Evolutionary conservation across 1,140 invertebrate genomes (phyloP).

Genomic region (Cotesia typhae): DNA sequence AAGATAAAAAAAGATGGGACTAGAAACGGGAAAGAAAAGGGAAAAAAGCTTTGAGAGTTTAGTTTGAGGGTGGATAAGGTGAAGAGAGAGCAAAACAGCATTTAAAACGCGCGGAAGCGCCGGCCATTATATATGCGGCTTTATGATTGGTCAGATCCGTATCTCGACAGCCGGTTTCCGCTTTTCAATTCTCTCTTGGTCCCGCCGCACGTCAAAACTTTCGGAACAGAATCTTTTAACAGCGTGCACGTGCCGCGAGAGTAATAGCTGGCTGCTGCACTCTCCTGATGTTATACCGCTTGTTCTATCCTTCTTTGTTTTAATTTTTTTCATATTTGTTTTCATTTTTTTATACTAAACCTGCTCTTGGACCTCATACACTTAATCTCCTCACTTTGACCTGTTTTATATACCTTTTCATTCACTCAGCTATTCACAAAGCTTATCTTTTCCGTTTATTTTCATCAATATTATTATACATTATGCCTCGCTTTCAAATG

Average conservation of each 20-base stretch:
- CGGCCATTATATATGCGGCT: conserved; percentile 61
- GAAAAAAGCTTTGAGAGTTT: conserved; percentile 38
- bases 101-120: conserved; percentile 48
- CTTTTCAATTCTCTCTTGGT: conserved; percentile 51
- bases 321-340: not conserved
- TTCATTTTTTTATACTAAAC: conserved; percentile 34
- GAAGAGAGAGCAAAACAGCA: conserved; percentile 19
- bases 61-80: conserved; percentile 10
- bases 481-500: not conserved
- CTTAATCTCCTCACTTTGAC: conserved; percentile 35
- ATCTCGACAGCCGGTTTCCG: conserved; percentile 66
- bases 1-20: not conserved
- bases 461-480: conserved; percentile 22
- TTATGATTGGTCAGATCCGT: conserved; percentile 67
- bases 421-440: conserved; percentile 16
- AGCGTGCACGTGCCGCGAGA: conserved; percentile 61
- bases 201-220: conserved; percentile 59
- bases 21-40: not conserved
- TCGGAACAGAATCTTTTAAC: conserved; percentile 61
- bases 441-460: conserved; percentile 28
- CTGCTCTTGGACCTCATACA: conserved; percentile 6
- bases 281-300: conserved; percentile 29
- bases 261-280: conserved; percentile 52
- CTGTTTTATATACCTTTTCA: conserved; percentile 24
- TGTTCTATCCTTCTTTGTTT: conserved; percentile 16